Evolutionary conservation across 2,888 invertebrate species (phyloP), one percentile per base, ranked within the genome.

Genomic region (Volucella inanis): DNA sequence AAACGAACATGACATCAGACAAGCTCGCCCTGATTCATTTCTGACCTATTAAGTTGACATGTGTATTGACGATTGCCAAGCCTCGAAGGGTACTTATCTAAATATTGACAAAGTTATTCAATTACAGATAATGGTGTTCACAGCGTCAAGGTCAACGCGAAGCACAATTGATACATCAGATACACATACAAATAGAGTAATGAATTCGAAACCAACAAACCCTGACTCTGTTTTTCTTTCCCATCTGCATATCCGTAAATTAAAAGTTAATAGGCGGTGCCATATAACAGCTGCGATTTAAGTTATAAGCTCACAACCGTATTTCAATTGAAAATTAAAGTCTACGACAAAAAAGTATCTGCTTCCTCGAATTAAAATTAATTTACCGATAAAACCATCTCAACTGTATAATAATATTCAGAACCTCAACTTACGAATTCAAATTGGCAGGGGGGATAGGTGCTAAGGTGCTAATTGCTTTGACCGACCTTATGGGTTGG

Each of bases 161-260:
- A 6, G 12, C 54, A 12, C 31, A 14, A 39, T 57, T 39, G 15
- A 39, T 39, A 57, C 57, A 4, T 57, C 31, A 57, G 38, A 39
- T 1, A 31, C 31, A 57, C 14, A 39, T 1, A 31, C 31, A 31
- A 31, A 31, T 31, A 57, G 38, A 38, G 8, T n/a, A n/a, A 38
- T n/a, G 38, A 57, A 39, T 39, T 41, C 57, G 15, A 57, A 15
- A 9, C 12, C 57, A 57, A 39, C 57, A 57, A 57, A 57, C 39
- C 57, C 9, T 39, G 39, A 57, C 57, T 57, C 14, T 3, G 31
- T 1, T 8, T 50, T n/a, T 38, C 2, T 38, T 55, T 38, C 10
- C 39, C 57, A 39, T 57, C 57, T 57, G 57, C 14, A 15, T 57
- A 57, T 57, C 57, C 57, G 57, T 39, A 57, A 41, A 39, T 57